Conservation (phyloP, 2,888 invertebrate species). For the Orthosia cruda region DNA sequence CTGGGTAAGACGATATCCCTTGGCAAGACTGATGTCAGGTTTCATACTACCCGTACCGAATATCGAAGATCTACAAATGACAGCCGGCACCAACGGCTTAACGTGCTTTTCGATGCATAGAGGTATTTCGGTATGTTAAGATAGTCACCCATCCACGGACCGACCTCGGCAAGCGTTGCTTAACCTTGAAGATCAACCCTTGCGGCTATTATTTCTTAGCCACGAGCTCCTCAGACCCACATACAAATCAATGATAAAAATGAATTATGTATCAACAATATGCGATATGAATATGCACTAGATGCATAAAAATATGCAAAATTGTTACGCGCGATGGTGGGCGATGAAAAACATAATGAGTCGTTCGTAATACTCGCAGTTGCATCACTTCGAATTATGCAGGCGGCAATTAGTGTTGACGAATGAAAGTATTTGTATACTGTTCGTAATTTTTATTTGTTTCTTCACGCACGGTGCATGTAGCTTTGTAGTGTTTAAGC, state of each 20-base stretch:
- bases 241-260: conserved; percentile 46
- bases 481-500: neutral
- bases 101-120: no score
- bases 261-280: conserved; percentile 45
- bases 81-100: no score
- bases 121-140: no score
- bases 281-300: conserved; percentile 61
- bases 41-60: no score
- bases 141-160: no score
- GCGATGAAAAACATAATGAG: conserved; percentile 66
- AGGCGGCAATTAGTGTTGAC: conserved; percentile 56
- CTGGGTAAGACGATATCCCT: no score
- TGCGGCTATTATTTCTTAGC: no score
- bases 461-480: conserved; percentile 1
- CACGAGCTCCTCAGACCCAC: no score
- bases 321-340: conserved; percentile 61
- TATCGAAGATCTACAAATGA: no score
- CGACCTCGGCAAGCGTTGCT: no score
- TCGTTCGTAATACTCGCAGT: conserved; percentile 57
- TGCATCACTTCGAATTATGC: conserved; percentile 63
- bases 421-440: conserved; percentile 64
- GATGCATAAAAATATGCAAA: conserved; percentile 68
- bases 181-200: no score
- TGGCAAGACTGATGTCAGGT: no score
- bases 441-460: conserved; percentile 26